Evolutionary conservation across 2,113 vertebrate genomes (phyloP).

Genomic region (Pipa parva): DNA sequence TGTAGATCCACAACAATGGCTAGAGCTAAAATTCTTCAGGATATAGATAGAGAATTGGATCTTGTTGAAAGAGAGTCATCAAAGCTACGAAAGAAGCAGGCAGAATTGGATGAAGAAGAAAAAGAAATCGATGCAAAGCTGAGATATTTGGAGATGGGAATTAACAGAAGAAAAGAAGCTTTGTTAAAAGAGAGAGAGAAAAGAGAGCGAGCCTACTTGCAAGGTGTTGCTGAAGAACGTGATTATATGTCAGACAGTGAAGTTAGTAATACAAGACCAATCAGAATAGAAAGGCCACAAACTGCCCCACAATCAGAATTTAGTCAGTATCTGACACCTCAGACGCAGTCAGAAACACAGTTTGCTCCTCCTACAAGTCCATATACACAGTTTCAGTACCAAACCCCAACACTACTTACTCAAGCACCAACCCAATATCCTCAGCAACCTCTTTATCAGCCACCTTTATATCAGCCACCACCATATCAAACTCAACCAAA

Average conservation of each 20-base stretch:
- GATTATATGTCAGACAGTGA: slow-evolving; percentile 99
- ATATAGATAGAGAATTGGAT: slow-evolving; percentile 96
- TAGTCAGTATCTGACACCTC: slow-evolving; percentile 88
- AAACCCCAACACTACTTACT: slow-evolving; percentile 76
- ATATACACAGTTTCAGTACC: slow-evolving; percentile 89
- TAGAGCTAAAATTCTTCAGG: slow-evolving; percentile 94
- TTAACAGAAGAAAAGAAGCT: slow-evolving; percentile 95
- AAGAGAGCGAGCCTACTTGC: slow-evolving; percentile 91
- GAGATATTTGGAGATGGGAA: slow-evolving; percentile 97
- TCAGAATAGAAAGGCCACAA: slow-evolving; percentile 81
- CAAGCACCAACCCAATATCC: slow-evolving; percentile 86
- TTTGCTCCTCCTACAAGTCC: slow-evolving; percentile 85
- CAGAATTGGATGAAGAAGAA: slow-evolving; percentile 96
- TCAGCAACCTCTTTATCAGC: slow-evolving; percentile 86
- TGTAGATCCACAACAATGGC: slow-evolving; percentile 95
- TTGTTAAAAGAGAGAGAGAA: slow-evolving; percentile 95
- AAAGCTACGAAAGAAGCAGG: slow-evolving; percentile 96
- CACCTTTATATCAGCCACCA: slow-evolving; percentile 84
- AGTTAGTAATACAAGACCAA: slow-evolving; percentile 85
- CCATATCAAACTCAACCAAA: slow-evolving; percentile 87
- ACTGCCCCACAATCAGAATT: slow-evolving; percentile 94
- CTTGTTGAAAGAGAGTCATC: slow-evolving; percentile 95
- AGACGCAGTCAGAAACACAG: slow-evolving; percentile 87
- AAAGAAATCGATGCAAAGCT: slow-evolving; percentile 98
- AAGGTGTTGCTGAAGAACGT: slow-evolving; percentile 94